Percentiles rank a stretch among this genome's conserved stretches.
phyloP scores from a whole-genome alignment of 2,797 vertebrate species.

The Diplodus puntazzo region DNA sequence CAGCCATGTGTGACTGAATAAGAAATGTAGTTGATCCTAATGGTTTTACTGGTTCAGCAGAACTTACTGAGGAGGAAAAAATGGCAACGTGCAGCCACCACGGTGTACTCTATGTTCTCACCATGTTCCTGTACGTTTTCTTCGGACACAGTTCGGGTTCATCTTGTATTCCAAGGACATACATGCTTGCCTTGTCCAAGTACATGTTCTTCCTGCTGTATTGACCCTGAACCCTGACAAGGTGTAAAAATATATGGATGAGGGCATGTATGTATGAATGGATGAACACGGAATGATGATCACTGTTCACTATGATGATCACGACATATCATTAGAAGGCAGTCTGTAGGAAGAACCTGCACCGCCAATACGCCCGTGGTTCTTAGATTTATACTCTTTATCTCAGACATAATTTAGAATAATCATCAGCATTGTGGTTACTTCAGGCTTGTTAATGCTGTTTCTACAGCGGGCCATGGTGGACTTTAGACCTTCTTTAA shows the following conservation, averaged over 20 bases:
- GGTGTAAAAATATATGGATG: neutral
- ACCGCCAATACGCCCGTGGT: no score
- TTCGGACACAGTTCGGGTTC: neutral
- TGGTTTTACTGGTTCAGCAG: neutral
- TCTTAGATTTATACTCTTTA: neutral
- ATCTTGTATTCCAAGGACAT: constrained; percentile 25
- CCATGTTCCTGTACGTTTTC: constrained; percentile 13
- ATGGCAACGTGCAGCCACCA: neutral
- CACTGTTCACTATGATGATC: no score
- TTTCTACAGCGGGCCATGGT: neutral
- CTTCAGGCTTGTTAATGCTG: constrained; percentile 14
- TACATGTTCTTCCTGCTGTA: neutral
- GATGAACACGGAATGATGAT: neutral
- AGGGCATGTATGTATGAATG: constrained; percentile 7
- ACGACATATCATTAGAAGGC: neutral
- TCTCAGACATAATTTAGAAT: neutral
- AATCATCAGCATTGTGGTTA: neutral
- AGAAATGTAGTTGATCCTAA: neutral
- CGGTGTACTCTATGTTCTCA: neutral
- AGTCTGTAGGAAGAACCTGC: neutral
- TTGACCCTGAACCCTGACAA: constrained; percentile 3
- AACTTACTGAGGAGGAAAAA: neutral
- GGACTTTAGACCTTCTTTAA: no score
- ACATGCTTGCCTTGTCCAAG: neutral
- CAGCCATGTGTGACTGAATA: neutral